phyloP scores from a whole-genome alignment of 1,140 invertebrate species.

The Drosophila saltans region DNA sequence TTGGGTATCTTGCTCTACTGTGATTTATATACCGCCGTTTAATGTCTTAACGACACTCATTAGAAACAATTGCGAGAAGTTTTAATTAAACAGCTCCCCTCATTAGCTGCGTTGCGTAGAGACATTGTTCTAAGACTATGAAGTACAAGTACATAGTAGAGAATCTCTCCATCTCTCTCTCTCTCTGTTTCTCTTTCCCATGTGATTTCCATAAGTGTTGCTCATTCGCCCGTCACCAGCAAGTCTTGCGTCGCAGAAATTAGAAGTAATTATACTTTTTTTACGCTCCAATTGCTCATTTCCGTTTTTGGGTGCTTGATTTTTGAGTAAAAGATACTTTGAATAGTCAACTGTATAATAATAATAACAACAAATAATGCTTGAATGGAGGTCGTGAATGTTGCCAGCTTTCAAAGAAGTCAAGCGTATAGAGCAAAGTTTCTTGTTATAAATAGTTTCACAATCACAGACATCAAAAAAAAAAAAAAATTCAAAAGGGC shows the following conservation, averaged over 20 bases:
- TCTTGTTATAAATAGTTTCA: constrained; percentile 31
- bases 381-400: constrained; percentile 8
- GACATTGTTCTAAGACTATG: constrained; percentile 10
- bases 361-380: constrained; percentile 39
- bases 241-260: constrained; percentile 48
- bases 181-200: constrained; percentile 12
- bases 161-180: neutral
- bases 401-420: constrained; percentile 21
- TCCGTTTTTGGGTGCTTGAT: constrained; percentile 51
- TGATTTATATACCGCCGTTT: constrained; percentile 75
- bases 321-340: neutral
- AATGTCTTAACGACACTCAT: constrained; percentile 76
- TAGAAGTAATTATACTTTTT: constrained; percentile 68
- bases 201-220: constrained; percentile 59
- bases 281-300: constrained; percentile 76
- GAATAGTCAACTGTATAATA: constrained; percentile 1
- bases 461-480: constrained; percentile 17
- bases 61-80: constrained; percentile 80
- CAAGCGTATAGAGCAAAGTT: constrained; percentile 39
- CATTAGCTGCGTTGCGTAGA: constrained; percentile 52
- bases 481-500: neutral
- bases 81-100: constrained; percentile 75
- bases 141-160: neutral
- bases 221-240: constrained; percentile 36
- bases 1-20: constrained; percentile 28